Evolutionary conservation across 2,797 vertebrate genomes (phyloP).

Genomic region (Novumbra hubbsi): DNA sequence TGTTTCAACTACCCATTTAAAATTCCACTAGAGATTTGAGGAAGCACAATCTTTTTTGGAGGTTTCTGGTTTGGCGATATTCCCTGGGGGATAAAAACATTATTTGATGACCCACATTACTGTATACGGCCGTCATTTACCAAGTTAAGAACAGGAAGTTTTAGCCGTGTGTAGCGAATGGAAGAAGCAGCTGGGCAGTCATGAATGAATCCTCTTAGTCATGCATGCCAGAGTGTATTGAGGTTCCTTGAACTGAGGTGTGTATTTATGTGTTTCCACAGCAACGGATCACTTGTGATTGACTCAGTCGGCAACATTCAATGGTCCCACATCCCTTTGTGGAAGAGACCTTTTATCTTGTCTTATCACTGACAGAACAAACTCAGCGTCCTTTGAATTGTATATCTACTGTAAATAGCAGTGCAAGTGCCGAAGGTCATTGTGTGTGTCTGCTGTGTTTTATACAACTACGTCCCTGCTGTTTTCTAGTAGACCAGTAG

Average conservation of each 20-base stretch:
- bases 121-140: background rate
- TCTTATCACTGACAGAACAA: background rate
- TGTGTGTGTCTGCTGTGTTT: background rate
- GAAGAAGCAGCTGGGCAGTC: constrained; percentile 22
- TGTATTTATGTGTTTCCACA: constrained; percentile 29
- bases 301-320: background rate
- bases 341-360: constrained; percentile 18
- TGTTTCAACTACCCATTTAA: background rate
- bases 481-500: constrained; percentile 50
- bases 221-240: constrained; percentile 38
- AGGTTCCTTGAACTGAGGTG: constrained; percentile 25
- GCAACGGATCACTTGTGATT: constrained; percentile 22
- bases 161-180: background rate
- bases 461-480: background rate
- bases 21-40: background rate
- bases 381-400: background rate
- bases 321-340: constrained; percentile 22
- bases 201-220: constrained; percentile 41
- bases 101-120: background rate
- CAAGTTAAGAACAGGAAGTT: background rate
- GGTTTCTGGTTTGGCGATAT: background rate
- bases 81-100: background rate
- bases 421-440: background rate
- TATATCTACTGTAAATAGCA: background rate
- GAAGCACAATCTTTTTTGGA: background rate